Conservation (phyloP, 1,140 invertebrate genomes). For the Eulimnadia texana region DNA sequence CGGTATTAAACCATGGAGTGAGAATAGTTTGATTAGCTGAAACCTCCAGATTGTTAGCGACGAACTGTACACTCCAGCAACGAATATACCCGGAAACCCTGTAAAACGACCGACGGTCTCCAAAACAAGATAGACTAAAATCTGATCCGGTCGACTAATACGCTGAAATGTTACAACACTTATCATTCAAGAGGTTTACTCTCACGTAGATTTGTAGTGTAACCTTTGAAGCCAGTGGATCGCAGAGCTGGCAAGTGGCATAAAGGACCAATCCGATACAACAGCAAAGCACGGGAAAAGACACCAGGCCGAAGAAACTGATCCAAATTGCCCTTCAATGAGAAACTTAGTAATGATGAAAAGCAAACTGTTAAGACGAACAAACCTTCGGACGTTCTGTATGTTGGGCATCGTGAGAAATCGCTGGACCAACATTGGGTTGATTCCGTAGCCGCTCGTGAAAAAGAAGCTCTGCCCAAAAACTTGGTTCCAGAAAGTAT, state of each 20-base stretch:
- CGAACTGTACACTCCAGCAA: slow-evolving; percentile 17
- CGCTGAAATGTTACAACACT: slow-evolving; percentile 26
- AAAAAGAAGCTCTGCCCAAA: slow-evolving; percentile 83
- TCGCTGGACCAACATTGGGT: slow-evolving; percentile 85
- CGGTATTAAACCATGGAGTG: slow-evolving; percentile 58
- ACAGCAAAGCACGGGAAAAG: slow-evolving; percentile 54
- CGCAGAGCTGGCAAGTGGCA: slow-evolving; percentile 62
- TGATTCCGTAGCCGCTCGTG: slow-evolving; percentile 78
- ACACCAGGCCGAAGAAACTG: background rate
- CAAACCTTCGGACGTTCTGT: slow-evolving; percentile 47
- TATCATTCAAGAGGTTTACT: background rate
- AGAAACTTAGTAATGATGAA: too few relatives aligned
- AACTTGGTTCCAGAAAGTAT: slow-evolving; percentile 78
- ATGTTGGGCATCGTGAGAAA: slow-evolving; percentile 65
- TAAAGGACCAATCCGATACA: slow-evolving; percentile 74
- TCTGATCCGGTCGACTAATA: slow-evolving; percentile 39
- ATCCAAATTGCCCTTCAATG: slow-evolving; percentile 35
- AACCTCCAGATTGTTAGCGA: slow-evolving; percentile 1
- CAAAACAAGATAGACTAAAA: slow-evolving; percentile 70
- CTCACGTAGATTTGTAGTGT: background rate
- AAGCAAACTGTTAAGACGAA: too few relatives aligned
- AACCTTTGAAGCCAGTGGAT: slow-evolving; percentile 46
- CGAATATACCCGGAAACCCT: slow-evolving; percentile 23
- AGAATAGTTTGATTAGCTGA: too few relatives aligned
- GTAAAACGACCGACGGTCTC: slow-evolving; percentile 44